Base-by-base conservation (phyloP, 2,797 vertebrate species). In the Remorina albescens region DNA sequence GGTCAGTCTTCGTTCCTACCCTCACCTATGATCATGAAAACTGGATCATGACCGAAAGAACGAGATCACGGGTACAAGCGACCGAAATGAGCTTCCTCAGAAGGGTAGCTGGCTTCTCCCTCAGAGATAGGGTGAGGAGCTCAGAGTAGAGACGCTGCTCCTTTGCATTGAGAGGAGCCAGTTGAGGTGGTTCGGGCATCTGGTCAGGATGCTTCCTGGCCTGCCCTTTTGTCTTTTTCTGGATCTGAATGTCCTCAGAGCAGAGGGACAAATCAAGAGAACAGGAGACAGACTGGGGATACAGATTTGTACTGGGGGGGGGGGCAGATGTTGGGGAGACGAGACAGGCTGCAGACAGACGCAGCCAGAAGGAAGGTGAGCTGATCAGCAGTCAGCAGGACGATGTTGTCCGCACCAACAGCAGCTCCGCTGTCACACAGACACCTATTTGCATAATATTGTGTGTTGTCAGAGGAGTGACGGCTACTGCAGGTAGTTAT, bases 371-470 rank as follows among this genome's bases (percentile, higher is more conserved):
- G 83, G 67, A 37, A 54, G 78, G 76, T 12, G 42, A 61, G 60
- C 83, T 86, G 81, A 86, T 89, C 85, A 70, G 87, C 76, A 87
- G 83, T 89, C 85, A 74, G 72, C 46, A 41, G 68, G 64, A 71
- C 61, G 12, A 19, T 42, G 61, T 25, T 57, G 71, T 46, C 76
- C 76, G 83, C 72, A 72, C 57, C n/a, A 49, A 39, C 76, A 76
- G 74, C 76, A 80, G 67, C 68, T 62, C 59, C 51, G 63, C 88
- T 78, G 87, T 90, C 89, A 88, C 78, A 77, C 84, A 74, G 76
- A 91, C 55, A 2, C 49, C 44, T 41, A 93, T 95, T 94, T 92
- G 85, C 94, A 95, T 95, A 93, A 93, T 93, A 93, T 92, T 93
- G 92, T 81, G 88, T 90, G 92, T 92, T 94, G 90, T 95, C 92